Percentiles rank a stretch among this genome's conserved stretches.
These are phyloP conservation scores for Podiceps cristatus DNA, from an alignment of 2,113 vertebrate genomes.

Conservation along the genomic window DNA sequence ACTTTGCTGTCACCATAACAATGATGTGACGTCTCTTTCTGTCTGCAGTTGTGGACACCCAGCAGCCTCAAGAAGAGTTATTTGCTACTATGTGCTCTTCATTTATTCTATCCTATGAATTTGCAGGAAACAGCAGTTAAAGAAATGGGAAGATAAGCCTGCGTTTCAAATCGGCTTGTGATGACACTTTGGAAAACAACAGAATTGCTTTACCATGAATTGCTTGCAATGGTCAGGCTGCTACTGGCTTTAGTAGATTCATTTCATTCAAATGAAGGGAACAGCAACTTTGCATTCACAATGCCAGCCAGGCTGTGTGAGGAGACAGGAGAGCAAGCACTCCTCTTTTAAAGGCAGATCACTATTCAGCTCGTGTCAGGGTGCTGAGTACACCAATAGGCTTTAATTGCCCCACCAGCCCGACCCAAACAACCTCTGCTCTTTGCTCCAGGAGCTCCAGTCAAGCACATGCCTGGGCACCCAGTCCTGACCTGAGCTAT, in stretches of 20 bases:
- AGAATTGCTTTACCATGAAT: neutral
- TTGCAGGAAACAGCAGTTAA: slow-evolving; percentile 13
- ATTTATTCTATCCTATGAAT: neutral
- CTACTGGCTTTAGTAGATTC: neutral
- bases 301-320: neutral
- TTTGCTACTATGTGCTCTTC: slow-evolving; percentile 7
- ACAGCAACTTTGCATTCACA: neutral
- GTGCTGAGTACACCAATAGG: neutral
- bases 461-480: neutral
- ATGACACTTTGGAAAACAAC: neutral
- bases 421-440: neutral
- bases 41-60: neutral
- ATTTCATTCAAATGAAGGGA: neutral
- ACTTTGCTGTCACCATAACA: neutral
- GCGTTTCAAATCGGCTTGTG: neutral
- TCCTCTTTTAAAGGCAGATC: neutral
- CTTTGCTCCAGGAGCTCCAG: neutral
- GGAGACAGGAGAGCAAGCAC: neutral
- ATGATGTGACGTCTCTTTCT: slow-evolving; percentile 2
- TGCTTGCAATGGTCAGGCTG: neutral
- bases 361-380: neutral
- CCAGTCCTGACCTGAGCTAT: neutral
- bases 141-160: neutral
- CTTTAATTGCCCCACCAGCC: neutral
- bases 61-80: neutral